Conservation (phyloP, 2,113 vertebrate species). For the human region DNA sequence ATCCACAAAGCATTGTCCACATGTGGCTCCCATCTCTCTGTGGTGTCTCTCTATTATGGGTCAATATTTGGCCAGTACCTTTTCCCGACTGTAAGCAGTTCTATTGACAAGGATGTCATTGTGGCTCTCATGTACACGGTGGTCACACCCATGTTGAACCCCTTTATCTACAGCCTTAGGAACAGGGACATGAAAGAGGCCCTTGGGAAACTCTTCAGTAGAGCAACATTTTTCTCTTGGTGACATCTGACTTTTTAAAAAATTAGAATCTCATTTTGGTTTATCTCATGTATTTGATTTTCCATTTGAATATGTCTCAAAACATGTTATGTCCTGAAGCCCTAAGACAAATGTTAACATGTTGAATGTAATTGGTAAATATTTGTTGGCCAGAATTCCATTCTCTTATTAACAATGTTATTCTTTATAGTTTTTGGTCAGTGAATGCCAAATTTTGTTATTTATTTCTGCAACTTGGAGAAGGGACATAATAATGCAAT, state of each 20-base stretch:
- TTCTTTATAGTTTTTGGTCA: neutral
- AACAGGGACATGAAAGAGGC: slow-evolving; percentile 61
- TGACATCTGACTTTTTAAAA: neutral
- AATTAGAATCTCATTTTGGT: neutral
- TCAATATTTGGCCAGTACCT: slow-evolving; percentile 69
- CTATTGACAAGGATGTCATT: slow-evolving; percentile 29
- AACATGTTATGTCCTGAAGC: neutral
- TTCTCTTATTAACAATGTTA: neutral
- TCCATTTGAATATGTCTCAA: slow-evolving; percentile 5
- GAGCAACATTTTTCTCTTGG: neutral
- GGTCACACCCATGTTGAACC: slow-evolving; percentile 64
- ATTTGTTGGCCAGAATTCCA: neutral
- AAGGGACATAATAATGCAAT: neutral
- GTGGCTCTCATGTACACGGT: slow-evolving; percentile 56
- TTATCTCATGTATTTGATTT: neutral
- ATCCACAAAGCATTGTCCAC: slow-evolving; percentile 63
- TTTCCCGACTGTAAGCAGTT: neutral
- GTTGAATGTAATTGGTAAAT: neutral
- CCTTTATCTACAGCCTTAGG: slow-evolving; percentile 66
- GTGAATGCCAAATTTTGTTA: neutral
- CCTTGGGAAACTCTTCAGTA: slow-evolving; percentile 17
- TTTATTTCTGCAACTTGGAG: neutral
- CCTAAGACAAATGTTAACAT: neutral
- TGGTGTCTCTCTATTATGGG: slow-evolving; percentile 64
- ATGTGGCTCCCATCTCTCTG: slow-evolving; percentile 61